Base-by-base conservation (phyloP, 1,140 invertebrate genomes). In the Sminthurides bifidus region DNA sequence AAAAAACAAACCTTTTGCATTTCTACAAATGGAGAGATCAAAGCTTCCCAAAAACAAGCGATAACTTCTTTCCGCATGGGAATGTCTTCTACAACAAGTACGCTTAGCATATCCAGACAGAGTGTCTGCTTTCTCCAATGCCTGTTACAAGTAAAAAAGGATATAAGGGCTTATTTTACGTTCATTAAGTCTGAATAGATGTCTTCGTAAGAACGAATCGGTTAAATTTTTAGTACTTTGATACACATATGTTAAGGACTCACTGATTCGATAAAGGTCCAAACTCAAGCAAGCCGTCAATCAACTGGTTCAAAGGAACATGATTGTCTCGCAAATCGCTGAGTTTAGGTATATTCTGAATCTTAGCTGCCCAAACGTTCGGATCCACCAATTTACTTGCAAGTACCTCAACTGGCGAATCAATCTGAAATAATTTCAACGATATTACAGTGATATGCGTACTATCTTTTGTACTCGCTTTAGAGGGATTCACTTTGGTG, bases 91-190 rank as follows among this genome's bases (percentile, higher is more conserved):
- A 88, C 80, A 1, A 86, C 75, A 27, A 90, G 73, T 37, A 80
- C 70, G 10, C 75, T 74, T 5, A 93, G 73, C 66, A 92, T 78
- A 40, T 78, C 76, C 65, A 87, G 77, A 21, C 79, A 80, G 68
- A 92, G 78, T 44, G 82, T 75, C 50, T 82, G 75, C 65, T 85
- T 82, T 21, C 85, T 74, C 88, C 88, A 91, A 69, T 89, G 84
- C 23, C 81, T 83, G 65, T 29, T 72, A 73, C 23, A 49, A 27
- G 14, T 6, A 52, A 41, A 57, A 65, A 54, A 38, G 30, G 26
- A 35, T n/a, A n/a, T n/a, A n/a, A n/a, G n/a, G n/a, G n/a, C n/a
- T n/a, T n/a, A n/a, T n/a, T n/a, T n/a, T n/a, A n/a, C n/a, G n/a
- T n/a, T n/a, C n/a, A n/a, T n/a, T n/a, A n/a, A n/a, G n/a, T n/a